A percentile compares a stretch with the other conserved stretches of the same genome.
phyloP scores from a whole-genome alignment of 2,113 vertebrate species.

The Toxotes chatareus region DNA sequence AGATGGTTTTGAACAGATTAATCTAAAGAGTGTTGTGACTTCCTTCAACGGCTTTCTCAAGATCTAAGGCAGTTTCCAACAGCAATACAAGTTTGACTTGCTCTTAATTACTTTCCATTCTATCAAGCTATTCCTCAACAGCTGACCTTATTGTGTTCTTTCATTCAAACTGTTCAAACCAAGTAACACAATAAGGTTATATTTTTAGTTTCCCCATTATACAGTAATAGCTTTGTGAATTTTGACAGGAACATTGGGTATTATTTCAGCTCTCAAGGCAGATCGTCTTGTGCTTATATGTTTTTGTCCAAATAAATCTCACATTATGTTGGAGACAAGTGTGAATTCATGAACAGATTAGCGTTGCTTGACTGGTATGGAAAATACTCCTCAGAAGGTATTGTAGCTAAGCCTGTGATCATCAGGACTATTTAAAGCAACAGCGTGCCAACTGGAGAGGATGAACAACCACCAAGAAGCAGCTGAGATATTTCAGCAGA shows the following conservation, averaged over 20 bases:
- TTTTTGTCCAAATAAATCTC: constrained; percentile 41
- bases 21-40: background rate
- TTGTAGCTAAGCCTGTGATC: constrained; percentile 51
- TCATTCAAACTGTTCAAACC: background rate
- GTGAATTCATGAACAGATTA: constrained; percentile 54
- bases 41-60: background rate
- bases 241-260: constrained; percentile 35
- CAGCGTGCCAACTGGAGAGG: constrained; percentile 18
- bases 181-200: background rate
- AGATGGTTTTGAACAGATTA: constrained; percentile 8
- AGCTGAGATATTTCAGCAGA: constrained; percentile 47
- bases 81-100: background rate
- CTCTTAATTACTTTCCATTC: background rate
- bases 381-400: constrained; percentile 45
- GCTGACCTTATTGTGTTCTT: background rate
- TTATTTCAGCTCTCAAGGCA: constrained; percentile 27
- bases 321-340: constrained; percentile 46
- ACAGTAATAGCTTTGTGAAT: constrained; percentile 23
- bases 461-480: constrained; percentile 33
- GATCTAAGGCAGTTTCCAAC: background rate
- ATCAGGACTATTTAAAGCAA: constrained; percentile 64
- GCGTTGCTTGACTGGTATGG: constrained; percentile 55
- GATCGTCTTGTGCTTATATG: constrained; percentile 30
- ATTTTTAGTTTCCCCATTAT: constrained; percentile 7
- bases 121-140: background rate